Percentiles rank a stretch among this genome's conserved stretches.
phyloP scores from a whole-genome alignment of 2,113 vertebrate genomes.

The Sula dactylatra region DNA sequence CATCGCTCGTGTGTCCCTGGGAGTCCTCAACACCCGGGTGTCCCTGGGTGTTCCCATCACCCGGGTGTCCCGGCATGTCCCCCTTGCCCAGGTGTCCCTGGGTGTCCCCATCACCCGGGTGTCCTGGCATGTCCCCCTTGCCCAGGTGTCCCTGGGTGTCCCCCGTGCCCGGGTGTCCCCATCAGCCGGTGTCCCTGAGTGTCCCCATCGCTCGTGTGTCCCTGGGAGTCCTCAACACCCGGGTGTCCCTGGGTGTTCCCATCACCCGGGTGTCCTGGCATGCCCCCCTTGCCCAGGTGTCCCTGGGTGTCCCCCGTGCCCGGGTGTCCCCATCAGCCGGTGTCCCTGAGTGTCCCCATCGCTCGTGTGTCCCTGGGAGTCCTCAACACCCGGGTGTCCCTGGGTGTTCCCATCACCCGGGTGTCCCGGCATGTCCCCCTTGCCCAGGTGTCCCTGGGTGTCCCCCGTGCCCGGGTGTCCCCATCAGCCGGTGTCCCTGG shows the following conservation, averaged over 20 bases:
- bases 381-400: fast-evolving
- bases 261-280: too few species aligned
- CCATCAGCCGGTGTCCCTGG: fast-evolving
- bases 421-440: neutral
- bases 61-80: neutral
- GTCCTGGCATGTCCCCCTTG: too few species aligned
- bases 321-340: neutral
- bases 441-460: fast-evolving
- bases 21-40: neutral
- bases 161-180: too few species aligned
- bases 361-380: fast-evolving
- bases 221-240: neutral
- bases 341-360: fast-evolving
- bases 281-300: neutral
- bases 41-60: neutral
- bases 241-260: neutral
- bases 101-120: too few species aligned
- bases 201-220: neutral
- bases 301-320: neutral
- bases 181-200: too few species aligned
- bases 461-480: neutral
- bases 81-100: neutral
- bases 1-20: fast-evolving
- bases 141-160: too few species aligned
- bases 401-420: fast-evolving